A percentile compares a stretch with the other conserved stretches of the same genome.
Evolutionary conservation across 2,113 vertebrate species (phyloP).

Genomic region (Cygnus atratus): DNA sequence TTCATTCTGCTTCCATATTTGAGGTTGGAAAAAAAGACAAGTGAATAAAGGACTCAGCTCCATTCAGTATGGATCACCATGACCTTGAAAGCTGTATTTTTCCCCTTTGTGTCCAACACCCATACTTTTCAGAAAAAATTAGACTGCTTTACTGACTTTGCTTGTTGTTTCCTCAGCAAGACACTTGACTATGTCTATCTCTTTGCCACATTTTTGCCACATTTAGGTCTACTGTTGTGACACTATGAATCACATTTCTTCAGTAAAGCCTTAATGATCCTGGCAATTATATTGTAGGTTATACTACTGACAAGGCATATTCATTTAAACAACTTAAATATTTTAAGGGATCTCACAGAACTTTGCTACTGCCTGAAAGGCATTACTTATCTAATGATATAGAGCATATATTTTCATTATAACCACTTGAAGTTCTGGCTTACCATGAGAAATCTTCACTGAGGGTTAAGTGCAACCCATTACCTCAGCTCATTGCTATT

Average conservation of each 20-base stretch:
- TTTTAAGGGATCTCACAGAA: conserved; percentile 1
- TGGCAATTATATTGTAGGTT: not conserved
- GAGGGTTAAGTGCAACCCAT: not conserved
- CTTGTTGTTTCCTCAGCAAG: not conserved
- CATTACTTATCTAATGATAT: not conserved
- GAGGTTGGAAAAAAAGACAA: not conserved
- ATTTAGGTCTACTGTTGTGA: not conserved
- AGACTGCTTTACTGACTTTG: not conserved
- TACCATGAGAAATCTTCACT: not conserved
- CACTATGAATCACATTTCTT: not conserved
- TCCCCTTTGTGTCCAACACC: not conserved
- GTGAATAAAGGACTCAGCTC: not conserved
- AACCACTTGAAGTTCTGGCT: not conserved
- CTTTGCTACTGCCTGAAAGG: not conserved
- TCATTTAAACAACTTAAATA: not conserved
- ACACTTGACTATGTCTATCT: not conserved
- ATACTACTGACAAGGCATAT: not conserved
- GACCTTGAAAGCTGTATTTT: not conserved
- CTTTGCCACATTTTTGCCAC: not conserved
- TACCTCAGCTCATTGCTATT: not conserved
- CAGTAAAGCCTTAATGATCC: not conserved
- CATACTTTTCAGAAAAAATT: not conserved
- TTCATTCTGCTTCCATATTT: not conserved
- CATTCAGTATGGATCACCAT: not conserved
- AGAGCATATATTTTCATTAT: not conserved